Evolutionary conservation across 2,113 vertebrate species (phyloP).

Genomic region (Ammodytes dubius): DNA sequence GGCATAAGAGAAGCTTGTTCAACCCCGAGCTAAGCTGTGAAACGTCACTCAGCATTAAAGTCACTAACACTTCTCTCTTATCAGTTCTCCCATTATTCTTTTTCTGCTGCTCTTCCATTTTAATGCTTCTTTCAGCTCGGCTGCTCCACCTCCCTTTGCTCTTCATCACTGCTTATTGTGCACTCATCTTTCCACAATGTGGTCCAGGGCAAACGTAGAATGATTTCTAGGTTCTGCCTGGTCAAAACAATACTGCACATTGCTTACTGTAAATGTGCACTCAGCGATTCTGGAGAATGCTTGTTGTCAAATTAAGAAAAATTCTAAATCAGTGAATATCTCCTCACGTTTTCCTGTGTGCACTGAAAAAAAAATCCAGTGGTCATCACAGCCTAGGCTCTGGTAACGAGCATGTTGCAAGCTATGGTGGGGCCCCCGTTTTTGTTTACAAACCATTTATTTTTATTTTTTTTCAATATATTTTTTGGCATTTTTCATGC

Average conservation of each 20-base stretch:
- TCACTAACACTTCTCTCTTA: constrained; percentile 34
- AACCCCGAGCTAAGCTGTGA: constrained; percentile 16
- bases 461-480: no score
- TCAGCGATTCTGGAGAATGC: no score
- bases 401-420: no score
- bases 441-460: no score
- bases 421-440: no score
- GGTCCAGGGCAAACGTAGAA: constrained; percentile 17
- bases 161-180: constrained; percentile 15
- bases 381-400: no score
- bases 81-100: constrained; percentile 30
- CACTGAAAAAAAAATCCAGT: no score
- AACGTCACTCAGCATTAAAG: constrained; percentile 40
- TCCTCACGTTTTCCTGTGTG: no score
- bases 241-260: not conserved
- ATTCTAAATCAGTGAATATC: no score
- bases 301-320: no score
- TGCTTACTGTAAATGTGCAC: no score
- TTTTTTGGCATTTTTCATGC: no score
- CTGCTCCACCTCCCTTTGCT: constrained; percentile 7
- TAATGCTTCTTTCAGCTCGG: constrained; percentile 23
- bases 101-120: constrained; percentile 39
- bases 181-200: constrained; percentile 23
- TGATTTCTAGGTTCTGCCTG: not conserved
- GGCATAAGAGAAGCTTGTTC: not conserved